Percentiles rank a stretch among this genome's conserved stretches.
phyloP scores from a whole-genome alignment of 2,113 vertebrate genomes.

The Choloepus hoffmanni region DNA sequence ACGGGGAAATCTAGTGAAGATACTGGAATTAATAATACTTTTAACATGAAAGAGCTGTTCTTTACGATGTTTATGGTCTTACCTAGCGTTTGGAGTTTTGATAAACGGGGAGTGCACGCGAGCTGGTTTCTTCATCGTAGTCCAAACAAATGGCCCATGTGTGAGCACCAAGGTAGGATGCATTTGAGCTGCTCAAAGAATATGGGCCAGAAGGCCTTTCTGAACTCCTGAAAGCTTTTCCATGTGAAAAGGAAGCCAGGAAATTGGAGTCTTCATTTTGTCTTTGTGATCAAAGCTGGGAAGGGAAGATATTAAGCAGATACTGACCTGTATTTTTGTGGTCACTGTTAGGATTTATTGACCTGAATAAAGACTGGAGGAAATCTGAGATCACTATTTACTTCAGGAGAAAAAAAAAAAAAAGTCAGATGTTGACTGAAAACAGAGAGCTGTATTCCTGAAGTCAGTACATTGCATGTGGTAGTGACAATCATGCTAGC shows the following conservation, averaged over 20 bases:
- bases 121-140: constrained; percentile 26
- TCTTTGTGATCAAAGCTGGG: constrained; percentile 85
- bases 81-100: constrained; percentile 60
- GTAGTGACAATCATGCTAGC: neutral
- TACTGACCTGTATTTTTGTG: constrained; percentile 79
- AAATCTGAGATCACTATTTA: constrained; percentile 68
- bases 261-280: constrained; percentile 81
- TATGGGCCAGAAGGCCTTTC: constrained; percentile 62
- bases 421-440: constrained; percentile 71
- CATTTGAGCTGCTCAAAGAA: constrained; percentile 39
- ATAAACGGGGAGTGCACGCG: neutral
- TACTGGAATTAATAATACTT: constrained; percentile 66
- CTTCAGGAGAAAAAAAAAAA: constrained; percentile 49
- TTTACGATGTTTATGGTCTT: constrained; percentile 71
- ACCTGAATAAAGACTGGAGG: constrained; percentile 53
- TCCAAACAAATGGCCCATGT: constrained; percentile 58
- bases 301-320: constrained; percentile 82
- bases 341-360: constrained; percentile 83
- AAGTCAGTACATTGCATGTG: neutral
- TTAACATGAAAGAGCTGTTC: constrained; percentile 65
- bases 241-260: constrained; percentile 84
- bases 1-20: constrained; percentile 68
- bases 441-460: constrained; percentile 16
- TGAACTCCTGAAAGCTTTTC: constrained; percentile 84
- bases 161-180: constrained; percentile 57